A percentile compares a stretch with the other conserved stretches of the same genome.
Evolutionary conservation across 2,888 invertebrate species (phyloP).

Genomic region (Poecilus cupreus): DNA sequence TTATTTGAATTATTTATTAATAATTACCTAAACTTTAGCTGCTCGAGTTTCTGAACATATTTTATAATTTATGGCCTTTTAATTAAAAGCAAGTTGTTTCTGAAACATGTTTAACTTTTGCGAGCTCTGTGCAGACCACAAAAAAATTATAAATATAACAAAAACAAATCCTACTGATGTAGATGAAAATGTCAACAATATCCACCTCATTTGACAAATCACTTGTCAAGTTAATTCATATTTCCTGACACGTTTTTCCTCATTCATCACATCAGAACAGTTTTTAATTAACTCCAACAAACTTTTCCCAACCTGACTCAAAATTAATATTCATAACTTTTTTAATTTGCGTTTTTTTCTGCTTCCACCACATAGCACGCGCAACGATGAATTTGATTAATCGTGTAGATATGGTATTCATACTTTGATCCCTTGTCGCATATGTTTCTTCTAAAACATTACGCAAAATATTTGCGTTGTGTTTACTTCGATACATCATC

Average conservation of each 20-base stretch:
- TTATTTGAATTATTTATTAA: too few relatives aligned
- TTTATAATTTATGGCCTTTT: not conserved
- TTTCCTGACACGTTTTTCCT: slow-evolving; percentile 42
- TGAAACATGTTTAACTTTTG: not conserved
- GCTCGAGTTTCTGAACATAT: not conserved
- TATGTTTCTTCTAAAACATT: slow-evolving; percentile 29
- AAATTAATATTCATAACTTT: slow-evolving; percentile 59
- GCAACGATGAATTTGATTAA: slow-evolving; percentile 41
- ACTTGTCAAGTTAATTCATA: slow-evolving; percentile 36
- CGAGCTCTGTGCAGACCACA: not conserved
- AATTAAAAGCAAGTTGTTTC: not conserved
- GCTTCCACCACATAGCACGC: slow-evolving; percentile 6
- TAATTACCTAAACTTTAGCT: not conserved
- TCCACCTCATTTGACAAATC: slow-evolving; percentile 11
- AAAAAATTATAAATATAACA: not conserved
- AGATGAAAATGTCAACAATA: slow-evolving; percentile 17
- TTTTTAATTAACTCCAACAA: slow-evolving; percentile 55
- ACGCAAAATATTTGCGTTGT: slow-evolving; percentile 9
- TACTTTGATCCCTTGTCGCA: not conserved
- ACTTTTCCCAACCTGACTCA: slow-evolving; percentile 40
- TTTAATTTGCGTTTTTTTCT: slow-evolving; percentile 52
- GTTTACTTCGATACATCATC: too few relatives aligned
- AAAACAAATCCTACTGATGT: not conserved
- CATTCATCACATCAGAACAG: slow-evolving; percentile 52
- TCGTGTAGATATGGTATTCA: not conserved